Percentiles rank a stretch among this genome's conserved stretches.
These are phyloP conservation scores for Chaetophractus vellerosus DNA, from an alignment of 2,797 vertebrate species.

Conservation along the genomic window DNA sequence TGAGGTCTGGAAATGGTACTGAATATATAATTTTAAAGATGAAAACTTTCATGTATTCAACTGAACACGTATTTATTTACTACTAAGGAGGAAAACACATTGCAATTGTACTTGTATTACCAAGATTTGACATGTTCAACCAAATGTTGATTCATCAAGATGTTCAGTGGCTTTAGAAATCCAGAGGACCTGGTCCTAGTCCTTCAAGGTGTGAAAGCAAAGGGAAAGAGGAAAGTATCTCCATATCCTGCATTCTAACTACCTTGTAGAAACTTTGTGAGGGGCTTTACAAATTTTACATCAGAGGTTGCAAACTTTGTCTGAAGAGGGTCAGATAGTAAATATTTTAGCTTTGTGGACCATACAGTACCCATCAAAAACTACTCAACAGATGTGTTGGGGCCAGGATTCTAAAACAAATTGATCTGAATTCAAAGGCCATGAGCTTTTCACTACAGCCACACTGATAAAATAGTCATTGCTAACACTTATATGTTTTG, in stretches of 20 bases:
- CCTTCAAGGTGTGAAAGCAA: not conserved
- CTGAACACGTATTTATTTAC: not conserved
- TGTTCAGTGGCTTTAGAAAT: not conserved
- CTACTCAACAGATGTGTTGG: too few relatives aligned
- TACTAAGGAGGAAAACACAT: not conserved
- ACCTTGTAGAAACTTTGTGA: rapidly evolving
- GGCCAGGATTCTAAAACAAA: not conserved
- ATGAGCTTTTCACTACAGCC: not conserved
- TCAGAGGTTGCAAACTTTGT: too few relatives aligned
- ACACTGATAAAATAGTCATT: not conserved
- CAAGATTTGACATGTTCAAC: not conserved
- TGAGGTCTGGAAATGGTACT: not conserved
- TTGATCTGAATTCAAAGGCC: not conserved
- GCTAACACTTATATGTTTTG: not conserved
- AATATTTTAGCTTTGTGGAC: not conserved
- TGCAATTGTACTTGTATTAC: not conserved
- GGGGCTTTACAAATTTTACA: not conserved
- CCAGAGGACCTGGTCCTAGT: not conserved
- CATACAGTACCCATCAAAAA: not conserved
- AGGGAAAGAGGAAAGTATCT: not conserved
- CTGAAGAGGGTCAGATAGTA: not conserved
- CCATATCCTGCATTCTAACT: not conserved
- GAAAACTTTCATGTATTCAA: not conserved
- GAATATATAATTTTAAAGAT: not conserved
- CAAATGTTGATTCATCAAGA: not conserved